phyloP scores from a whole-genome alignment of 2,797 vertebrate species.

The Cyclopterus lumpus region DNA sequence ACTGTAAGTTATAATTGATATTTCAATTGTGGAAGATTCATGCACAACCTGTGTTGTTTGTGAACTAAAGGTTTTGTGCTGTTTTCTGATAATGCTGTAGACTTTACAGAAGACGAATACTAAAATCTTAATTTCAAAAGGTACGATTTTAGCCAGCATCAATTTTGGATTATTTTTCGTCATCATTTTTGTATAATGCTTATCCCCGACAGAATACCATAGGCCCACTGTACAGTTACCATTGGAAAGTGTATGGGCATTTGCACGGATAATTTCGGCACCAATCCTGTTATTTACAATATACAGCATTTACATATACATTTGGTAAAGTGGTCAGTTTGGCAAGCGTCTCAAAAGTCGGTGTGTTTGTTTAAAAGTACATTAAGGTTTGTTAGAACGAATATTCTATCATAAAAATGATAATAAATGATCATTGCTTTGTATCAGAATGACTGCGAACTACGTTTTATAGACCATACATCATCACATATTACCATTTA shows the following conservation, averaged over 20 bases:
- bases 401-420: constrained; percentile 26
- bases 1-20: constrained; percentile 8
- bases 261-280: constrained; percentile 57
- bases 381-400: constrained; percentile 40
- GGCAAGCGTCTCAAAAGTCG: constrained; percentile 40
- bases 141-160: constrained; percentile 14
- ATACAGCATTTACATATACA: constrained; percentile 42
- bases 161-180: constrained; percentile 23
- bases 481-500: constrained; percentile 61
- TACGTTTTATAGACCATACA: constrained; percentile 60
- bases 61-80: constrained; percentile 18
- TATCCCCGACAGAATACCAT: constrained; percentile 9
- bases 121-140: constrained; percentile 17
- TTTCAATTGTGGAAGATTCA: constrained; percentile 17
- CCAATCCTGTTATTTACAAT: constrained; percentile 39
- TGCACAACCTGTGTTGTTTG: constrained; percentile 40
- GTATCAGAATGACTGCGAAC: constrained; percentile 59
- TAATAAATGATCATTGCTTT: constrained; percentile 40
- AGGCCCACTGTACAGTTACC: constrained; percentile 11
- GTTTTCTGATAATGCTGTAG: constrained; percentile 26
- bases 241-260: constrained; percentile 13
- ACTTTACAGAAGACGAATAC: constrained; percentile 15
- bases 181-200: constrained; percentile 22
- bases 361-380: constrained; percentile 35
- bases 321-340: constrained; percentile 25